Conservation (phyloP, 2,888 invertebrate genomes). For the Stomorhina lunata region DNA sequence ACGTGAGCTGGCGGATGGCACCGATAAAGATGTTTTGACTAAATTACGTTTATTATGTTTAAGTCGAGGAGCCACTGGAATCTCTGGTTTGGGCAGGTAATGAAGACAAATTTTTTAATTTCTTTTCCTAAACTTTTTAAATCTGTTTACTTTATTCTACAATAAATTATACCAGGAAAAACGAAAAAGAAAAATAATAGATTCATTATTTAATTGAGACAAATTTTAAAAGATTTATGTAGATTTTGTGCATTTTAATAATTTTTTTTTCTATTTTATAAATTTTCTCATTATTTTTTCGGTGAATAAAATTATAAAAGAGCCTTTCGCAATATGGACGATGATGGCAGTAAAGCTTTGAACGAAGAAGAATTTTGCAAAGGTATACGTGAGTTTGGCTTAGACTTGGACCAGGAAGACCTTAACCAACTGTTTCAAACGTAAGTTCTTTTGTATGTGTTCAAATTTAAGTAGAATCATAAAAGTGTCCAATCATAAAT, state of each 20-base stretch:
- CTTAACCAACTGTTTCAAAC: conserved; percentile 75
- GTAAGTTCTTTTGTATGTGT: conserved; percentile 67
- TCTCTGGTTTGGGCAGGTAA: conserved; percentile 92
- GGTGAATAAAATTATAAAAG: conserved; percentile 78
- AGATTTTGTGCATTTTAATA: background rate
- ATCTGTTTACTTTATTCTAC: background rate
- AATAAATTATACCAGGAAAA: background rate
- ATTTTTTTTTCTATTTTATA: background rate
- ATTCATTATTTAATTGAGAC: conserved; percentile 41
- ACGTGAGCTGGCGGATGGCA: conserved; percentile 83
- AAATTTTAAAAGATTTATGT: conserved; percentile 51
- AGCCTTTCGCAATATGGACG: conserved; percentile 94
- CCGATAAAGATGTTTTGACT: conserved; percentile 88
- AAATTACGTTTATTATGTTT: conserved; percentile 91
- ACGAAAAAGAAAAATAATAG: background rate
- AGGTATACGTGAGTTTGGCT: conserved; percentile 89
- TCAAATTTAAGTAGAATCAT: background rate
- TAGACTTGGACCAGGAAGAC: conserved; percentile 83
- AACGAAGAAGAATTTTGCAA: conserved; percentile 90
- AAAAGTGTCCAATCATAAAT: conserved; percentile 19
- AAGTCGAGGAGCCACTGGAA: conserved; percentile 91
- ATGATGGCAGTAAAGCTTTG: conserved; percentile 92
- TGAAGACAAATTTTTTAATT: background rate
- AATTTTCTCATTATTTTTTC: conserved; percentile 27
- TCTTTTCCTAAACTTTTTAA: background rate